Evolutionary conservation across 2,113 vertebrate species (phyloP).

Genomic region (Archilochus colubris): DNA sequence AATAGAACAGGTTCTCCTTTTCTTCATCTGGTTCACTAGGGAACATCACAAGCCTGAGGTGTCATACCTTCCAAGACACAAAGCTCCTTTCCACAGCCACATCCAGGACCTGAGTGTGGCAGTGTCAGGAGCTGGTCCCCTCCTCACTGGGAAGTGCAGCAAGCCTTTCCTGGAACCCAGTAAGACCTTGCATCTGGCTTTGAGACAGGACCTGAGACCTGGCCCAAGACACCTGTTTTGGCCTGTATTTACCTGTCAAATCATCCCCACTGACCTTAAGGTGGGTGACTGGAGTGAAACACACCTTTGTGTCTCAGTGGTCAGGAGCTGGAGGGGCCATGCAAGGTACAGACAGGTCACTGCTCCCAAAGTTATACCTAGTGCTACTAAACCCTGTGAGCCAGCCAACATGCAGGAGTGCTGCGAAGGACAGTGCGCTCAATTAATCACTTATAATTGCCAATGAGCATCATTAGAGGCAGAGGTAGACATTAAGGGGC

Average conservation of each 20-base stretch:
- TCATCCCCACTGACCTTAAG: not conserved
- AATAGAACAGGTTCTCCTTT: not conserved
- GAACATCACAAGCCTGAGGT: not conserved
- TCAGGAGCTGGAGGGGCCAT: not conserved
- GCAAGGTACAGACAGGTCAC: not conserved
- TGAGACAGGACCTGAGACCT: not conserved
- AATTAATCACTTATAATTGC: conserved; percentile 35
- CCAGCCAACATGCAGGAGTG: not conserved
- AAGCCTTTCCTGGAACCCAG: not conserved
- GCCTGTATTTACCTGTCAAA: not conserved
- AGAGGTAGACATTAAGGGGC: not conserved
- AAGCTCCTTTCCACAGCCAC: not conserved
- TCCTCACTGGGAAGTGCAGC: not conserved
- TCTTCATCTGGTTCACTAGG: not conserved
- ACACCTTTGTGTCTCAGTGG: not conserved
- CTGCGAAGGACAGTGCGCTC: not conserved
- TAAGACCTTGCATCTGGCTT: not conserved
- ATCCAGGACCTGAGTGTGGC: not conserved
- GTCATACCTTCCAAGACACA: fast-evolving
- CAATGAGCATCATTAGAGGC: not conserved
- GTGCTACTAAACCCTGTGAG: not conserved
- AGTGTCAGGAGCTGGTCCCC: fast-evolving
- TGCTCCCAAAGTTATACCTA: not conserved
- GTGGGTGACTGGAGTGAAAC: not conserved
- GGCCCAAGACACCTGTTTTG: not conserved